Evolutionary conservation across 2,113 vertebrate genomes (phyloP), one percentile per base, ranked within the genome.

Genomic region (Coryphaenoides rupestris): DNA sequence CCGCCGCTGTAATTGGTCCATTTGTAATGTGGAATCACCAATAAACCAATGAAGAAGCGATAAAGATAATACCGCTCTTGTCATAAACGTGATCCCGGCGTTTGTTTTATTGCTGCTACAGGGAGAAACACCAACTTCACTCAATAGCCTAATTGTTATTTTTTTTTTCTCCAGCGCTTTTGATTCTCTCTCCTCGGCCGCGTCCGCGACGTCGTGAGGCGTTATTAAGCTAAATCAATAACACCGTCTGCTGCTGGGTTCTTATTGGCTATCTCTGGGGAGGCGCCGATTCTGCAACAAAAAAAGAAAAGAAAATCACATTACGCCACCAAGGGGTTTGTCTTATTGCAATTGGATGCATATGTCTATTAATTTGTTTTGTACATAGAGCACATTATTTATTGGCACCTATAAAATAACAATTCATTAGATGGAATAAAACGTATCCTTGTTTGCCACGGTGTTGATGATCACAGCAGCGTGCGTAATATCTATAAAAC

Each of bases 21-120:
- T n/a, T n/a, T n/a, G n/a, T n/a, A n/a, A n/a, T n/a, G n/a, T n/a
- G n/a, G n/a, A n/a, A n/a, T n/a, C n/a, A n/a, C n/a, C n/a, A n/a
- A n/a, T 90, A 92, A 93, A 86, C 84, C 91, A 91, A 84, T 92
- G 88, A 90, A 90, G 86, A n/a, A n/a, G n/a, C 57, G 73, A 91
- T 88, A 91, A 92, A 88, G 91, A 91, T 84, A 92, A 89, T 84
- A 80, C 85, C 86, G 88, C 28, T 65, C 65, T 82, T 60, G 84
- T 90, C 88, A 90, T 89, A 88, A 93, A 92, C 89, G 69, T 65
- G 89, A 74, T 90, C 93, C 93, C 93, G 84, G 72, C 90, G 92
- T n/a, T n/a, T n/a, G 93, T 91, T 90, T 93, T 91, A 91, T 94
- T 94, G 93, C 90, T 88, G 74, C 72, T 78, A 87, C 81, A 75